Conservation (phyloP, 2,797 vertebrate genomes). For the Remorina albescens region DNA sequence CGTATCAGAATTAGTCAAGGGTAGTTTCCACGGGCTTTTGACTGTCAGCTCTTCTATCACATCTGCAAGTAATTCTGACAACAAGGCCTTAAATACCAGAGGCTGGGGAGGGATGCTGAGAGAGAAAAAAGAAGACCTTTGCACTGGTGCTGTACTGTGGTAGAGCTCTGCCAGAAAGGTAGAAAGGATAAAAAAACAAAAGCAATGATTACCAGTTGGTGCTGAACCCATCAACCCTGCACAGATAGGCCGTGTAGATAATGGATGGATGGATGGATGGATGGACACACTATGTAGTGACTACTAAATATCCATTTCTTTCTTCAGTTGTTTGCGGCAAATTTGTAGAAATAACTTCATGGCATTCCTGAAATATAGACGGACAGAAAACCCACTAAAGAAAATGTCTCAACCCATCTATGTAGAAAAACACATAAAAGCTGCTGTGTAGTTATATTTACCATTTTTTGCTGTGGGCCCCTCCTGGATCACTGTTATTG, state of each 20-base stretch:
- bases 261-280: too few relatives aligned
- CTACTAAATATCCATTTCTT: too few relatives aligned
- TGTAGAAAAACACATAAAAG: background rate
- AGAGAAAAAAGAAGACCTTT: constrained; percentile 28
- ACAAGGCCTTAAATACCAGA: constrained; percentile 35
- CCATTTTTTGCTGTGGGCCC: background rate
- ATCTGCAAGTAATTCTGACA: constrained; percentile 36
- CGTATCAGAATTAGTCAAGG: constrained; percentile 7
- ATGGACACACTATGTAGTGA: too few relatives aligned
- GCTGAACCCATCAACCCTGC: constrained; percentile 26
- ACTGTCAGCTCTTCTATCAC: constrained; percentile 17
- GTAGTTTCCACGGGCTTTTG: constrained; percentile 3
- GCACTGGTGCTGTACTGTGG: constrained; percentile 11
- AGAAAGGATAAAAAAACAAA: constrained; percentile 28
- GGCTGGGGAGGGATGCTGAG: constrained; percentile 9
- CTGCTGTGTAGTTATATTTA: background rate
- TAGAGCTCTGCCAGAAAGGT: constrained; percentile 16
- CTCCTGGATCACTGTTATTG: background rate
- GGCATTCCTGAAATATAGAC: too few relatives aligned
- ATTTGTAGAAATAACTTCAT: too few relatives aligned
- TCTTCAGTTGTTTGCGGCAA: too few relatives aligned
- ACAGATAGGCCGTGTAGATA: too few relatives aligned
- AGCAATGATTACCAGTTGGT: constrained; percentile 27
- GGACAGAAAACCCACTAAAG: too few relatives aligned
- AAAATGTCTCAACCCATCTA: too few relatives aligned